These are phyloP conservation scores for Cheiracanthium punctorium DNA, from an alignment of 2,888 invertebrate genomes.

Conservation along the genomic window DNA sequence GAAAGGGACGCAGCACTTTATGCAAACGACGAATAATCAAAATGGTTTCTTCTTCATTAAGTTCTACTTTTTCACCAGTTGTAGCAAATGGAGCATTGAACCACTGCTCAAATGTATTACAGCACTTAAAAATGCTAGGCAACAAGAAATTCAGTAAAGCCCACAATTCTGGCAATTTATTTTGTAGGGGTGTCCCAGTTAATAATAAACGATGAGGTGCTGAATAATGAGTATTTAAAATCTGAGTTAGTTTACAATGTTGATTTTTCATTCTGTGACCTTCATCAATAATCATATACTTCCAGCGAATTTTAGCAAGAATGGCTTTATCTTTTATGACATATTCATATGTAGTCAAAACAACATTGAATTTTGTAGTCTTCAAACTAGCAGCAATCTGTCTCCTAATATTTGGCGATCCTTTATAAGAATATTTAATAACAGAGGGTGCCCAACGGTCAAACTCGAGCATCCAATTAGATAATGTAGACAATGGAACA, in stretches of 20 bases:
- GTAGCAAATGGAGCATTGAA: conserved; percentile 99
- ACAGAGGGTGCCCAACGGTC: conserved; percentile 99
- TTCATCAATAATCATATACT: conserved; percentile 99
- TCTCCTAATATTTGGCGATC: conserved; percentile 92
- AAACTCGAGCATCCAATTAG: conserved; percentile 99
- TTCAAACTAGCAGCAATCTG: conserved; percentile 91
- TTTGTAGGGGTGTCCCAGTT: conserved; percentile 95
- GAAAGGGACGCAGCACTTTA: conserved; percentile 97
- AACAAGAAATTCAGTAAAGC: conserved; percentile 97
- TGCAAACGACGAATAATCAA: conserved; percentile 99
- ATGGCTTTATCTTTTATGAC: conserved; percentile 98
- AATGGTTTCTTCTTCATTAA: conserved; percentile 99
- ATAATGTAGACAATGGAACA: conserved; percentile 97
- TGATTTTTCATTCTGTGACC: conserved; percentile 99
- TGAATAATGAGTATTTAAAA: conserved; percentile 95
- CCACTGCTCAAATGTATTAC: conserved; percentile 99
- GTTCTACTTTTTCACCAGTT: conserved; percentile 97
- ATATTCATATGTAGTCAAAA: conserved; percentile 99
- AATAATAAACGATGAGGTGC: conserved; percentile 96
- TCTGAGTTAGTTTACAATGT: conserved; percentile 98
- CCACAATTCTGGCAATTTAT: conserved; percentile 98
- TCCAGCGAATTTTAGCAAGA: conserved; percentile 97
- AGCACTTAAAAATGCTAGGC: conserved; percentile 98
- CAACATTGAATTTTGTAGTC: conserved; percentile 96
- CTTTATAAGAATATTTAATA: conserved; percentile 80